phyloP scores from a whole-genome alignment of 2,113 vertebrate species.

The Myiozetetes cayanensis region DNA sequence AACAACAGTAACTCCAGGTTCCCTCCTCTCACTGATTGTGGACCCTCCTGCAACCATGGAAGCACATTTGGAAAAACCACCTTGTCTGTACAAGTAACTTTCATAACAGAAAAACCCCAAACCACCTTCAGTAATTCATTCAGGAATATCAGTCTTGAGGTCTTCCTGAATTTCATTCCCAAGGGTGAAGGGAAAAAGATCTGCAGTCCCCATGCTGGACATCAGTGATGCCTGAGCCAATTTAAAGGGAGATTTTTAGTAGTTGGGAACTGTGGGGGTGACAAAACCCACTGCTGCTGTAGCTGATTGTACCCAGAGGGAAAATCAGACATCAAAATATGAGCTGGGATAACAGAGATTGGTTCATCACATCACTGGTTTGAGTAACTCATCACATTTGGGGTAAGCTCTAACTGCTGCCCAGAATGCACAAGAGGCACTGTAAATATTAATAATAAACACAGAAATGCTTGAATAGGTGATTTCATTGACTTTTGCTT shows the following conservation, averaged over 20 bases:
- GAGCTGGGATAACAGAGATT: background rate
- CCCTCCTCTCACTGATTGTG: background rate
- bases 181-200: background rate
- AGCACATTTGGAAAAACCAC: background rate
- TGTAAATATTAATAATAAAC: constrained; percentile 12
- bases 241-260: background rate
- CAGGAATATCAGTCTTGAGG: background rate
- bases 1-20: background rate
- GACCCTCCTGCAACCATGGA: background rate
- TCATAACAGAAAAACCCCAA: background rate
- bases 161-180: background rate
- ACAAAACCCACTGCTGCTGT: background rate
- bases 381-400: background rate
- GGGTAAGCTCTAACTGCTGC: background rate
- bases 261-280: background rate
- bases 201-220: background rate
- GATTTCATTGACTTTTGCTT: background rate
- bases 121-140: background rate
- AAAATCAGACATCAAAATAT: background rate
- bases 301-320: background rate
- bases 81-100: background rate
- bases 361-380: background rate
- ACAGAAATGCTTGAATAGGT: background rate
- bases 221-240: background rate
- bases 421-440: background rate